Conservation (phyloP, 23 tunicate species). For the Ascidia mentula region DNA sequence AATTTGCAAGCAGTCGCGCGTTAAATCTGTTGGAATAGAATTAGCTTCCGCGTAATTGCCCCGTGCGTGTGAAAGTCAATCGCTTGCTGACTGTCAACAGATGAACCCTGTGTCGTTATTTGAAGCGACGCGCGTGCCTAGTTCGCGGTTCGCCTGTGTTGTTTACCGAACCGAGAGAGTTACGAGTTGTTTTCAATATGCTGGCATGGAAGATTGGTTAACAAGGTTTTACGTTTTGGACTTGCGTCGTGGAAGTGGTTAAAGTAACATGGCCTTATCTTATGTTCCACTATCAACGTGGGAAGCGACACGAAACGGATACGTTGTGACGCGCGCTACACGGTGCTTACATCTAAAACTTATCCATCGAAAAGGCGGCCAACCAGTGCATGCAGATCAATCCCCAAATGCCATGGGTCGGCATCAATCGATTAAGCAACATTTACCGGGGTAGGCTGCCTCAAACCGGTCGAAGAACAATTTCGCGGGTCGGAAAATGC, state of each 20-base stretch:
- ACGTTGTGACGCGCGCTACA: not conserved
- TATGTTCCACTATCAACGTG: no score
- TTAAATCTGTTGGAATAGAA: not conserved
- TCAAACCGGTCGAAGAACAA: not conserved
- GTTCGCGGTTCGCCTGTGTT: no score
- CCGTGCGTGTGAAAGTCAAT: no score
- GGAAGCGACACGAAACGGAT: not conserved
- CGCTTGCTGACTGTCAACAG: no score
- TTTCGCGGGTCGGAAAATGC: not conserved
- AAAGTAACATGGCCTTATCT: no score
- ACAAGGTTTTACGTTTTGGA: no score
- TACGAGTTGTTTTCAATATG: no score
- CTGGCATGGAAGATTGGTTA: no score
- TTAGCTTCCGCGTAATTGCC: not conserved
- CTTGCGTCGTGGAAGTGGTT: not conserved
- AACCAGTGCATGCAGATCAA: not conserved
- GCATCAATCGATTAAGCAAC: not conserved
- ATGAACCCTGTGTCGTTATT: no score
- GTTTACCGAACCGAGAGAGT: no score
- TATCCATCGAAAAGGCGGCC: not conserved
- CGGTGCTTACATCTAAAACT: not conserved
- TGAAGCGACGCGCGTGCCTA: no score
- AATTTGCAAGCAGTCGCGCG: not conserved
- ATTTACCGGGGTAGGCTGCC: not conserved
- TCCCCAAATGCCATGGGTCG: not conserved